A percentile compares a stretch with the other conserved stretches of the same genome.
These are phyloP conservation scores for Serilophus lunatus DNA, from an alignment of 2,113 vertebrate genomes.

Conservation along the genomic window DNA sequence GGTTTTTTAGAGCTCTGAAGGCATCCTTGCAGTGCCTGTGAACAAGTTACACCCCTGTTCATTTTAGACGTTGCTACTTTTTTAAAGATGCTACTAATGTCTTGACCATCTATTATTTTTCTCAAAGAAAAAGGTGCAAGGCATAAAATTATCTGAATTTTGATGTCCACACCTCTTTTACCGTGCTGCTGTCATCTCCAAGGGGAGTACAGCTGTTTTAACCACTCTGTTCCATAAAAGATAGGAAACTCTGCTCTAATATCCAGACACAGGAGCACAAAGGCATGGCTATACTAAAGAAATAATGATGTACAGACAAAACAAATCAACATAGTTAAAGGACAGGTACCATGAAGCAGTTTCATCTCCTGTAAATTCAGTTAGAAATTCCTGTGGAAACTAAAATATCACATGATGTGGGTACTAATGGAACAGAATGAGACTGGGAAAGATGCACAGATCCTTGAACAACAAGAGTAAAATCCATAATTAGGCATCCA, in stretches of 20 bases:
- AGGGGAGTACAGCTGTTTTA: not conserved
- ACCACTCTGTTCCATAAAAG: not conserved
- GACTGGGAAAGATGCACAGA: not conserved
- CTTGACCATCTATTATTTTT: not conserved
- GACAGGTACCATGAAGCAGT: not conserved
- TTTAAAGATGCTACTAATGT: not conserved
- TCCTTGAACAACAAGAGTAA: not conserved
- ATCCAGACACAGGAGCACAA: not conserved
- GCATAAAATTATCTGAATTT: not conserved
- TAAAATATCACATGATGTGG: not conserved
- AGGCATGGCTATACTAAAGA: not conserved
- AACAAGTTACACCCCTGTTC: not conserved
- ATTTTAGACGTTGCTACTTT: not conserved
- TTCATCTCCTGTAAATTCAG: not conserved
- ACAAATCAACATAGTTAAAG: not conserved
- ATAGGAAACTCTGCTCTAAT: not conserved
- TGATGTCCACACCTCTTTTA: not conserved
- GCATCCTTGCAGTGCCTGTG: rapidly evolving
- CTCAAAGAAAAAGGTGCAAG: not conserved
- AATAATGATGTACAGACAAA: not conserved
- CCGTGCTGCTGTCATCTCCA: not conserved
- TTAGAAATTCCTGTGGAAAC: not conserved
- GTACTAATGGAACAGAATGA: not conserved
- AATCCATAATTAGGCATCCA: not conserved
- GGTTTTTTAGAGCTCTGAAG: not conserved